phyloP scores from a whole-genome alignment of 2,113 vertebrate species.

The Megaleporinus macrocephalus region DNA sequence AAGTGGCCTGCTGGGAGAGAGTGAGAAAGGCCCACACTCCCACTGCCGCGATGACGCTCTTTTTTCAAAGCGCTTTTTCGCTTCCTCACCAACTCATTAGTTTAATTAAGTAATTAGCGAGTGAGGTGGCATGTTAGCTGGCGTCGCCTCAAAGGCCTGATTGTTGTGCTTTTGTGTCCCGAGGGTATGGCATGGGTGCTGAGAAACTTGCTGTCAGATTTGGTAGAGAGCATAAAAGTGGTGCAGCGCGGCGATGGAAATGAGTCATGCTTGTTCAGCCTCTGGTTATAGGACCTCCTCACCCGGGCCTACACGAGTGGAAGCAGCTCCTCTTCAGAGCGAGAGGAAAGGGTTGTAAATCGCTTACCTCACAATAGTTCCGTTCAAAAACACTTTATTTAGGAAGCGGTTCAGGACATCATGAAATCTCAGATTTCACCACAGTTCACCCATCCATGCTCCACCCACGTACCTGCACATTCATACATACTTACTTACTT shows the following conservation, averaged over 20 bases:
- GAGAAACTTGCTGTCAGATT: constrained; percentile 36
- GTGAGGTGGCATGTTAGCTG: constrained; percentile 62
- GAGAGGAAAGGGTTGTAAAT: not conserved
- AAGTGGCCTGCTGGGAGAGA: constrained; percentile 20
- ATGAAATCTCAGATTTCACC: not conserved
- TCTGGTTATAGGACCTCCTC: constrained; percentile 18
- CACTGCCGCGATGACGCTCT: constrained; percentile 48
- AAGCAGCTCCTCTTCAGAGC: not conserved
- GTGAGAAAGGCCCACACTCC: constrained; percentile 44
- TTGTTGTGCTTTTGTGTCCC: constrained; percentile 32
- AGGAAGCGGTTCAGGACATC: not conserved
- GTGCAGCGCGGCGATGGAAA: not conserved
- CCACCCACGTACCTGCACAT: too few species aligned
- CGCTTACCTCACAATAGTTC: not conserved
- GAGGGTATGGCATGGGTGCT: constrained; percentile 11
- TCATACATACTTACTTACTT: too few species aligned
- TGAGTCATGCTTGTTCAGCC: constrained; percentile 12
- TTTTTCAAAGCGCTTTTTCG: constrained; percentile 46
- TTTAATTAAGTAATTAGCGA: constrained; percentile 67
- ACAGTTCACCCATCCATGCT: not conserved
- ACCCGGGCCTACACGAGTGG: not conserved
- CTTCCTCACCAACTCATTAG: constrained; percentile 65
- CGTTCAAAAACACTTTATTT: not conserved
- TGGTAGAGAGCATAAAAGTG: constrained; percentile 5
- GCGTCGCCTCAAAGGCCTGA: constrained; percentile 51